phyloP scores from a whole-genome alignment of 2,888 invertebrate genomes.

The Himalopsyche anomala region DNA sequence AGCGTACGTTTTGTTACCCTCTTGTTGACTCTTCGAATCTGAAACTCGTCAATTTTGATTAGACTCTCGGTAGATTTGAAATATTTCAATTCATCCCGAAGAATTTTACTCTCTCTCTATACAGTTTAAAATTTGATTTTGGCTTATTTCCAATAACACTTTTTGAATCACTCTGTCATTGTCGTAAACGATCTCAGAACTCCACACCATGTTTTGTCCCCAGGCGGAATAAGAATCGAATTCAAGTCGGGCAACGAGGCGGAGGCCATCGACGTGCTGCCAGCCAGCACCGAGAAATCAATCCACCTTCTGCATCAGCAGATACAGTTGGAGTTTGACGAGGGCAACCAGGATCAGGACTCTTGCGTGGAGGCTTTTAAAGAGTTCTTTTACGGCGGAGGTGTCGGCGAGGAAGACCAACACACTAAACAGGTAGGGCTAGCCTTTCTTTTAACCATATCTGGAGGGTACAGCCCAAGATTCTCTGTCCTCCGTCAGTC shows the following conservation, averaged over 20 bases:
- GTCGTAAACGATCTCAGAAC: no score
- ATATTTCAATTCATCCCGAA: no score
- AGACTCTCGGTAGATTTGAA: no score
- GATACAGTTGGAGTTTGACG: constrained; percentile 68
- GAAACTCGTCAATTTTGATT: no score
- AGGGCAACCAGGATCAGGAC: constrained; percentile 39
- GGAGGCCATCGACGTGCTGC: constrained; percentile 85
- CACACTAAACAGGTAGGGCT: constrained; percentile 39
- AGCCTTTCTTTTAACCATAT: no score
- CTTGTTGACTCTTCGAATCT: not conserved
- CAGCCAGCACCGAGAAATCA: constrained; percentile 66
- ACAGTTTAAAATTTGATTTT: no score
- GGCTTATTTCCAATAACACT: no score
- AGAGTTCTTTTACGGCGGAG: constrained; percentile 56
- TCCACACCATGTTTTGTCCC: not conserved
- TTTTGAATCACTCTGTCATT: no score
- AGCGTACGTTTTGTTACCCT: constrained; percentile 51
- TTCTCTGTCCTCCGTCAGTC: not conserved
- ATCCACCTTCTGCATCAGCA: not conserved
- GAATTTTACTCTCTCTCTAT: no score
- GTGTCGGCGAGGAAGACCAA: constrained; percentile 50
- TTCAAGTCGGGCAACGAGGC: constrained; percentile 91
- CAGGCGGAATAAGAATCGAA: constrained; percentile 84
- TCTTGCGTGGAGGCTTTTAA: constrained; percentile 51
- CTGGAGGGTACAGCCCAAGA: no score